Base-by-base conservation (phyloP, 2,888 invertebrate species). In the Mantis religiosa region DNA sequence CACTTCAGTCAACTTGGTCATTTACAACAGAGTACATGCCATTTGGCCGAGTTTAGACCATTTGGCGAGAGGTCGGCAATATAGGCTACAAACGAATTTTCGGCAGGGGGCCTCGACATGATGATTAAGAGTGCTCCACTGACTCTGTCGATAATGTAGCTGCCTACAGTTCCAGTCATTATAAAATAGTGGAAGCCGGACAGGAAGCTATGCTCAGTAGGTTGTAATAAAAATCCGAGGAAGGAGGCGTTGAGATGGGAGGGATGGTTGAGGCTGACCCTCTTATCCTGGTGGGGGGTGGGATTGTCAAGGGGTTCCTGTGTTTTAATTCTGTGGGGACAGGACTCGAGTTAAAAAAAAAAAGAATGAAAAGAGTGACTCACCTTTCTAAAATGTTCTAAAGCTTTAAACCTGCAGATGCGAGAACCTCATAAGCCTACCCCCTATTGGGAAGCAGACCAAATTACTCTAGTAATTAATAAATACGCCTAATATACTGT, bases 381-480 rank as follows among this genome's bases (percentile, higher is more conserved):
- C 87, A 87, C 87, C 87, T 87, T 34, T 87, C 34, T 87, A 82
- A 87, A 87, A 87, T 87, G 87, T 82, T 71, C 54, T 71, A 71
- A 4, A 71, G 54, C 54, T 71, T 71, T 25, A 71, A 71, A 71
- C 54, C 54, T 71, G 54, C 54, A 71, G 25, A 71, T 71, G 54
- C 54, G 54, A 54, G 54, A 54, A 54, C 15, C 54, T 20, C 14
- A 54, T 14, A 20, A 71, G 54, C 54, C 20, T 71, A 20, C 54
- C 54, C 25, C 54, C 41, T 41, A 41, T 41, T 41, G 41, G 12
- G 41, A 41, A 12, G 41, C 41, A 41, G 12, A 41, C 9, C 41
- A 41, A 41, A 9, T 41, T 12, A 41, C 41, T 41, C 12, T 41
- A 12, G 41, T 41, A 41, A 41, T 41, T 41, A 41, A 41, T 9